These are phyloP conservation scores for Apotomis turbidana DNA, from an alignment of 2,888 invertebrate genomes.

Conservation along the genomic window DNA sequence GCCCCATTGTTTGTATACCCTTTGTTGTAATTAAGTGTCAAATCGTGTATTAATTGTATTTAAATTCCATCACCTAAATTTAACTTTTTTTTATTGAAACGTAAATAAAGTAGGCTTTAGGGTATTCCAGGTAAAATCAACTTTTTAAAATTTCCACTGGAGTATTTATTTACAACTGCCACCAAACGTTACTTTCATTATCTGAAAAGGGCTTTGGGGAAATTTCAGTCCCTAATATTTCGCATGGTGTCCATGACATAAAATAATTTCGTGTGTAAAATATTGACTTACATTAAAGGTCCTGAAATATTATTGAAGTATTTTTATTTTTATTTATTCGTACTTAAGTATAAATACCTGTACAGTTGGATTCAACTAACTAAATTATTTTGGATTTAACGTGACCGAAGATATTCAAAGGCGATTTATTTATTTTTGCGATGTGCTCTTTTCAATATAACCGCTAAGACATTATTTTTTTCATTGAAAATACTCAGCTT, in stretches of 20 bases:
- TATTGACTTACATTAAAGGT: neutral
- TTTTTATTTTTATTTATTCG: no score
- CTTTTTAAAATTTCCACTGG: slow-evolving; percentile 4
- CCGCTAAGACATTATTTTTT: no score
- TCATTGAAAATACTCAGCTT: no score
- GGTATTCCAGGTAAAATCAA: neutral
- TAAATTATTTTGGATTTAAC: no score
- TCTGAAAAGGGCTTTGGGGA: slow-evolving; percentile 16
- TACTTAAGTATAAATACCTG: no score
- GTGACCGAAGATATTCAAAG: no score
- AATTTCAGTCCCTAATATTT: slow-evolving; percentile 1
- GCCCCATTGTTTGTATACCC: no score
- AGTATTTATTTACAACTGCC: slow-evolving; percentile 13
- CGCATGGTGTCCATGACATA: neutral
- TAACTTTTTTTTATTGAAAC: neutral
- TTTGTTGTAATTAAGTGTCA: no score
- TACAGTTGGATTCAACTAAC: no score
- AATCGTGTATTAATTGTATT: neutral
- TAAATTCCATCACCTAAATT: neutral
- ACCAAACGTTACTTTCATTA: slow-evolving; percentile 2
- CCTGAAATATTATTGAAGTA: no score
- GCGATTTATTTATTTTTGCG: no score
- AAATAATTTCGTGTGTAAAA: neutral
- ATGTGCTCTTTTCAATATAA: no score
- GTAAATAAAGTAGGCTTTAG: neutral